A percentile compares a stretch with the other conserved stretches of the same genome.
Evolutionary conservation across 2,888 invertebrate genomes (phyloP).

Genomic region (Meteorus colon): DNA sequence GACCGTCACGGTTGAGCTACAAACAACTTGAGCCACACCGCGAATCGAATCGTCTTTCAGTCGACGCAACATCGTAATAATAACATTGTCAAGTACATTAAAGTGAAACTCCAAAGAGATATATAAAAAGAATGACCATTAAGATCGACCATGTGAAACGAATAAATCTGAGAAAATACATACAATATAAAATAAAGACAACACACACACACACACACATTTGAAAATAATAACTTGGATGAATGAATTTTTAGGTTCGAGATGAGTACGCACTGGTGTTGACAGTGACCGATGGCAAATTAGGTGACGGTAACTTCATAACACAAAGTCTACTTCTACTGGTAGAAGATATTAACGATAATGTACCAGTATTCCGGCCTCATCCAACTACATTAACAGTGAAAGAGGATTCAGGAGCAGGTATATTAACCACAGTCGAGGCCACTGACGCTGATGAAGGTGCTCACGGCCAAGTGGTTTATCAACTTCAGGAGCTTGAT

Average conservation of each 20-base stretch:
- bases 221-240: not conserved
- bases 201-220: not conserved
- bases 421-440: constrained; percentile 85
- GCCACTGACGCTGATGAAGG: constrained; percentile 94
- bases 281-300: constrained; percentile 90
- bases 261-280: constrained; percentile 93
- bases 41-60: constrained; percentile 61
- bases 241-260: constrained; percentile 76
- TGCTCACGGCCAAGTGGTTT: constrained; percentile 92
- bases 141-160: constrained; percentile 20
- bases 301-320: constrained; percentile 90
- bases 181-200: not conserved
- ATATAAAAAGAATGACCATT: constrained; percentile 3
- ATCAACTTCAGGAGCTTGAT: constrained; percentile 88
- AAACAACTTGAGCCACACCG: constrained; percentile 45
- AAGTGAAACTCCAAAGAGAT: constrained; percentile 58
- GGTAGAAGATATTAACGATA: constrained; percentile 95
- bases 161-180: constrained; percentile 2
- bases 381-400: constrained; percentile 88
- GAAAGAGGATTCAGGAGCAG: constrained; percentile 85
- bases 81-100: constrained; percentile 55
- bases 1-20: constrained; percentile 61
- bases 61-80: constrained; percentile 55
- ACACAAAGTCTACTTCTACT: constrained; percentile 91
- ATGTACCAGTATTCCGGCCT: constrained; percentile 89